Base-by-base conservation (phyloP, 2,797 vertebrate genomes). In the Ciconia nigra region DNA sequence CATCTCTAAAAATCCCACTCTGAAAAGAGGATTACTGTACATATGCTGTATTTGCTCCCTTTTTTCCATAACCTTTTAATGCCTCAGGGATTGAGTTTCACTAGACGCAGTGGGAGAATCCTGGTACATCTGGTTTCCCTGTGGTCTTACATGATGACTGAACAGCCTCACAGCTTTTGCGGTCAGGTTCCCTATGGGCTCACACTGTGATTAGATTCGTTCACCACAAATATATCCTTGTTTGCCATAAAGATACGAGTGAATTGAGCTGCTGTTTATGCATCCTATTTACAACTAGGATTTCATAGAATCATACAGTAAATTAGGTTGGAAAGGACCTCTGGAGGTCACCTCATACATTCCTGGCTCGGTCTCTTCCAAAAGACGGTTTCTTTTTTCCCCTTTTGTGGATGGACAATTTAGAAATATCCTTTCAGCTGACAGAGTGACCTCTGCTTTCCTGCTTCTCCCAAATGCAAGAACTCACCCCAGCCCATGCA, bases 41-140 rank as follows among this genome's bases (percentile, higher is more conserved):
- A 79, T 96, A 79, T 84, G 87, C 91, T 95, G 47, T 79, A 93
- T 96, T 96, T 90, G 47, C 87, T 96, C 90, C 94, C 66, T 90
- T 95, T 95, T 97, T 94, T 84, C 79, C 94, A 79, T 93, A 96
- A 86, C 93, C 83, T 96, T 96, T 95, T 90, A 96, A 97, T 96
- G 92, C 95, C 95, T 92, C 66, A 86, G 95, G 94, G 97, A 97
- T 33, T 94, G 93, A 90, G 62, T 94, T 95, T 96, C 87, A 83
- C 62, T 92, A 93, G 82, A 90, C 96, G 1, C 97, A 96, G 95
- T 95, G 92, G 96, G 96, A 93, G 94, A 96, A 97, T 95, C 90
- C 82, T 87, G 90, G 94, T 96, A 97, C 97, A 97, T 97, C 97
- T 97, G 95, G 96, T 97, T 97, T 97, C 91, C 94, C 97, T 91